A percentile compares a stretch with the other conserved stretches of the same genome.
Conservation (phyloP, 2,888 invertebrate species). For the Sminthurides aquaticus region DNA sequence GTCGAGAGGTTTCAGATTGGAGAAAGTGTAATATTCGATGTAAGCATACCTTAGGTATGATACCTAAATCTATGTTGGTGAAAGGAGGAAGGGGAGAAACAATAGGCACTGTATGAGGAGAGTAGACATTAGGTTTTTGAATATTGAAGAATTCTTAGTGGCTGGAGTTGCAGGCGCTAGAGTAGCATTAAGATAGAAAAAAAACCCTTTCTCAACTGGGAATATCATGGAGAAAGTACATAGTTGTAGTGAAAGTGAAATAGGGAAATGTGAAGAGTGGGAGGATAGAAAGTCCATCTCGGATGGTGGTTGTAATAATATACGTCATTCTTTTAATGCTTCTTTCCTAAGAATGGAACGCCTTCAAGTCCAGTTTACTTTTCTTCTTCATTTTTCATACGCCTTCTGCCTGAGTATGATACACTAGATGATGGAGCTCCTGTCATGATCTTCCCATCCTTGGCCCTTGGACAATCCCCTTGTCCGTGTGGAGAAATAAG, state of each 20-base stretch:
- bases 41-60: no score
- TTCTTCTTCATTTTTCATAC: slow-evolving; percentile 41
- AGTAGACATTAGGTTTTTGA: no score
- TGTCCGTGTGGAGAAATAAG: slow-evolving; percentile 25
- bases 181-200: no score
- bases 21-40: no score
- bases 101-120: no score
- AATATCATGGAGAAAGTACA: no score
- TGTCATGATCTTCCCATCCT: slow-evolving; percentile 38
- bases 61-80: no score
- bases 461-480: slow-evolving; percentile 34
- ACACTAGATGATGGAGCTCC: slow-evolving; percentile 41
- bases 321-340: background rate
- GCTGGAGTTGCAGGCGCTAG: no score
- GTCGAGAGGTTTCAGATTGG: no score
- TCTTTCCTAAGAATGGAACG: slow-evolving; percentile 15
- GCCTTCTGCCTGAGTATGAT: slow-evolving; percentile 36
- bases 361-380: slow-evolving; percentile 40
- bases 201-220: no score
- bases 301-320: background rate
- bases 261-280: background rate
- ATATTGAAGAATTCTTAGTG: no score
- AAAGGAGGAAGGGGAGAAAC: no score
- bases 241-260: background rate
- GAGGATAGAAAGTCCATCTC: background rate